These are phyloP conservation scores for Himalopsyche kuldschensis DNA, from an alignment of 2,888 invertebrate species.

Conservation along the genomic window DNA sequence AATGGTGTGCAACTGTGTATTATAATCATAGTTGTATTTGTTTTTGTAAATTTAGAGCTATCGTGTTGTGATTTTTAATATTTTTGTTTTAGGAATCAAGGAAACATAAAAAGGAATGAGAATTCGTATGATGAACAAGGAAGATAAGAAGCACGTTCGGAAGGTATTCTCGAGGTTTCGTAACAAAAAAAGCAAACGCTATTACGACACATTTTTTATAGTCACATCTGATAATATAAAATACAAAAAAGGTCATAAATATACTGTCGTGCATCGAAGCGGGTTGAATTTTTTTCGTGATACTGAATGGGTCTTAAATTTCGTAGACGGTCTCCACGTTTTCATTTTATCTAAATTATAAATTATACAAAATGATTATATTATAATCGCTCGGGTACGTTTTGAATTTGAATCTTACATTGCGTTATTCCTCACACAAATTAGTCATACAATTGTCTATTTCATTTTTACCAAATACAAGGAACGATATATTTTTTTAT, in stretches of 20 bases:
- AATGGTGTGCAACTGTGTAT: too few relatives aligned
- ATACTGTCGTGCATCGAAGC: background rate
- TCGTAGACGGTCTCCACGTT: background rate
- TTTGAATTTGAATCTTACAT: background rate
- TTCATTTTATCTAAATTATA: background rate
- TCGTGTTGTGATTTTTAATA: background rate
- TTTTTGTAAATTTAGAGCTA: too few relatives aligned
- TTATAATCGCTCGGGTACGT: background rate
- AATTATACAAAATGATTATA: background rate
- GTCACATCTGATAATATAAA: background rate
- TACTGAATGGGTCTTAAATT: background rate
- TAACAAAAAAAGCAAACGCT: background rate
- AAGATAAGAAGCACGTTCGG: background rate
- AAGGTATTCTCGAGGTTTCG: background rate
- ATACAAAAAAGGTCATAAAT: constrained; percentile 9
- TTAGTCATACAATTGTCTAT: too few relatives aligned
- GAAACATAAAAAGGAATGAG: background rate
- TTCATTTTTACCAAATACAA: too few relatives aligned
- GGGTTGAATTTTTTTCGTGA: background rate
- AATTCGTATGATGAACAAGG: background rate
- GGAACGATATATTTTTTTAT: too few relatives aligned
- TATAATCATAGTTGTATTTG: too few relatives aligned
- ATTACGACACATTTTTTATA: constrained; percentile 10
- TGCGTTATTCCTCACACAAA: too few relatives aligned
- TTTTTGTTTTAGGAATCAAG: background rate